phyloP scores from a whole-genome alignment of 2,888 invertebrate species.

The Drosophila fungiperda region DNA sequence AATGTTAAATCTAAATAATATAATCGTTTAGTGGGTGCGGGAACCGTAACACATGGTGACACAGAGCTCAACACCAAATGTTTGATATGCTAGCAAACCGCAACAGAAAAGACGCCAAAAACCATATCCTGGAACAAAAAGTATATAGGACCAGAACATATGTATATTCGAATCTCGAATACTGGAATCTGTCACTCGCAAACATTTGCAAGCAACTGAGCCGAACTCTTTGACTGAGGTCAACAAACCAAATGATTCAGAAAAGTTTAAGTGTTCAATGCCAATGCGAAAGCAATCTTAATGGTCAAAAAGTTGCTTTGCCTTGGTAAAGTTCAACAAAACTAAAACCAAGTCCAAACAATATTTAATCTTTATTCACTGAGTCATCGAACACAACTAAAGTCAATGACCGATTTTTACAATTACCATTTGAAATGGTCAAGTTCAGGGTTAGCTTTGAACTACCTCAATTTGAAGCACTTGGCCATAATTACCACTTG shows the following conservation, averaged over 20 bases:
- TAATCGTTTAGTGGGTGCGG: background rate
- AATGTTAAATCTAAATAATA: conserved; percentile 45
- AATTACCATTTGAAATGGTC: conserved; percentile 1
- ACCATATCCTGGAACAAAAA: conserved; percentile 30
- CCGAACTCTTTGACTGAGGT: conserved; percentile 12
- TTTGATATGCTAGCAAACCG: conserved; percentile 30
- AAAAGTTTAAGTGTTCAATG: conserved; percentile 23
- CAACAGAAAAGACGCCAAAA: conserved; percentile 17
- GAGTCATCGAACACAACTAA: background rate
- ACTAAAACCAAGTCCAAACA: conserved; percentile 16
- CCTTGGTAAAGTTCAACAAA: conserved; percentile 45
- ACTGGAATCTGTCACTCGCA: conserved; percentile 7
- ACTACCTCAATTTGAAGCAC: conserved; percentile 11
- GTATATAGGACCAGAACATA: conserved; percentile 14
- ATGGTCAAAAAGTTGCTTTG: conserved; percentile 11
- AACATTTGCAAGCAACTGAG: background rate
- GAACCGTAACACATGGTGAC: conserved; percentile 51
- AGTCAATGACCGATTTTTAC: conserved; percentile 33
- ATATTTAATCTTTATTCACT: conserved; percentile 11
- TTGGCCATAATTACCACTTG: conserved; percentile 26
- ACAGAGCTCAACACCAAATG: conserved; percentile 39
- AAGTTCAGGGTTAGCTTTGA: conserved; percentile 26
- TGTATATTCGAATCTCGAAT: background rate
- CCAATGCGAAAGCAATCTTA: conserved; percentile 35
- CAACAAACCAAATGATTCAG: background rate